Evolutionary conservation across 2,888 invertebrate genomes (phyloP), one percentile per base, ranked within the genome.

Genomic region (Cephonodes hylas): DNA sequence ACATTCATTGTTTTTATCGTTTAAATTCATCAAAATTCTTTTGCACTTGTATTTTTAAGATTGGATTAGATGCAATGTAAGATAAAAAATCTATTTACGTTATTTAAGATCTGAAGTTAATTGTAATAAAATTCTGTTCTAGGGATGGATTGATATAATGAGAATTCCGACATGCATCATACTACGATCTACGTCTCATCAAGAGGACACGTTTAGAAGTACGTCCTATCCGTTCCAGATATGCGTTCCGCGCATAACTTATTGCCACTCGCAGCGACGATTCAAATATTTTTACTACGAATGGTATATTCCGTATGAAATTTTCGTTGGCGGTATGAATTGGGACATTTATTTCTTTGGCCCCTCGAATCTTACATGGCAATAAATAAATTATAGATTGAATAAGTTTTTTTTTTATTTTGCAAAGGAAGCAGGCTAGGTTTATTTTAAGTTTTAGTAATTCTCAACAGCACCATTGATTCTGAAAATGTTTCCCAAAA

Each of bases 121-220:
- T n/a, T n/a, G n/a, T n/a, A n/a, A n/a, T n/a, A n/a, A n/a, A n/a
- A n/a, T n/a, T n/a, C n/a, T 45, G 64, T 60, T 63, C 23, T 74
- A 89, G 89, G 86, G 82, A 13, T 88, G 87, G 86, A 22, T 88
- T 2, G 60, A 79, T 20, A 18, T 84, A 13, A 31, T 57, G 0
- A 79, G 85, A 63, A 82, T 88, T n/a, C 89, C 89, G 1, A 83
- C 80, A 0, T 89, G 89, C 65, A 85, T 87, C 0, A 10, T 80
- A 4, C 38, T 88, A 0, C 75, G 79, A 66, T 84, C 76, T 0
- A 70, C 58, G 0, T 59, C 85, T 0, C 77, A 70, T 34, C 73
- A 75, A 46, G 61, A 64, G 1, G 80, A 88, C 20, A 27, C 67
- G 7, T 78, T 85, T 23, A 71, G 80, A 5, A 78, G 74, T 42